Conservation (phyloP, 2,113 vertebrate genomes). For the Rhagologus leucostigma region DNA sequence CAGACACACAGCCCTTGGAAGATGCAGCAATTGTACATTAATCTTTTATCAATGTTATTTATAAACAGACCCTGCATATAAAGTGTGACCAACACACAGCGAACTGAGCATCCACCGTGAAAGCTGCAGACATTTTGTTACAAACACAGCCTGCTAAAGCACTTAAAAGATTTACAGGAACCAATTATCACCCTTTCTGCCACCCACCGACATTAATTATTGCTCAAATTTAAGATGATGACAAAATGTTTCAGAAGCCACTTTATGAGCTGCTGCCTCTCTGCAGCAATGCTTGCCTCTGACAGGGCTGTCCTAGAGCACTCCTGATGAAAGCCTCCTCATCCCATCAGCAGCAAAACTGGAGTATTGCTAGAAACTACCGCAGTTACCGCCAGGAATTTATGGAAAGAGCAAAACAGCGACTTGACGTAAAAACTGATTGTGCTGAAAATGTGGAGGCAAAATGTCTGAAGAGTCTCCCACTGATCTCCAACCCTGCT, state of each 20-base stretch:
- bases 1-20: background rate
- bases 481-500: background rate
- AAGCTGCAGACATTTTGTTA: background rate
- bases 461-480: background rate
- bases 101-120: background rate
- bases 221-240: slow-evolving; percentile 51
- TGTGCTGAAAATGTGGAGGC: background rate
- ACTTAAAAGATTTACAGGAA: slow-evolving; percentile 55
- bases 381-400: background rate
- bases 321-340: background rate
- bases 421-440: background rate
- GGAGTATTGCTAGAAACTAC: background rate
- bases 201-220: slow-evolving; percentile 60
- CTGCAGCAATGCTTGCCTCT: background rate
- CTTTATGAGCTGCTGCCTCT: background rate
- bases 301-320: slow-evolving; percentile 1
- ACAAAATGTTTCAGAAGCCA: slow-evolving; percentile 45
- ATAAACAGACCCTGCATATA: background rate
- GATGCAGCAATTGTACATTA: background rate
- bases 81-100: background rate
- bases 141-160: slow-evolving; percentile 20
- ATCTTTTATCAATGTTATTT: background rate
- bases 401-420: background rate
- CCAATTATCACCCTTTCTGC: slow-evolving; percentile 59
- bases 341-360: background rate